These are phyloP conservation scores for Otis tarda DNA, from an alignment of 2,113 vertebrate genomes.

Conservation along the genomic window DNA sequence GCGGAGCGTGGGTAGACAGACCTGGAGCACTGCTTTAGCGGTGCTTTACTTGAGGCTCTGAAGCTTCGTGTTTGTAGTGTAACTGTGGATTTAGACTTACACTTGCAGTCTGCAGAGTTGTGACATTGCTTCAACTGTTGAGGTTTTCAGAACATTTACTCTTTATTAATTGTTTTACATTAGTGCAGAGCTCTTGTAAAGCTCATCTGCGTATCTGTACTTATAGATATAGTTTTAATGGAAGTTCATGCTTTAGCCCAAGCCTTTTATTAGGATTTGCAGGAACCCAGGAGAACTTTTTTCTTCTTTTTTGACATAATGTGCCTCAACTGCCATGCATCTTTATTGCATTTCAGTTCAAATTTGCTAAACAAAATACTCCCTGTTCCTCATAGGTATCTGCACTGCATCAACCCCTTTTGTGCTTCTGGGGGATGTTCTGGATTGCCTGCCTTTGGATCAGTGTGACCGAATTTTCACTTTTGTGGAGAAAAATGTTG, in stretches of 20 bases:
- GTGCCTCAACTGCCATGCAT: neutral
- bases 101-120: neutral
- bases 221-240: neutral
- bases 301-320: neutral
- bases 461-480: constrained; percentile 96
- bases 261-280: neutral
- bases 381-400: constrained; percentile 78
- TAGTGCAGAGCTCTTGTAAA: neutral
- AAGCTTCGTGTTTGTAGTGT: neutral
- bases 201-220: neutral
- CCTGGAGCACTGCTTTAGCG: neutral
- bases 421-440: constrained; percentile 91
- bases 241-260: neutral
- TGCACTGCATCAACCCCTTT: constrained; percentile 96
- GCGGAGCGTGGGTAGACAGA: too few species aligned
- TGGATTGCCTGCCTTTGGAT: constrained; percentile 96
- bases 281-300: neutral
- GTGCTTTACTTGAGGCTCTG: neutral
- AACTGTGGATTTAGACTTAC: neutral
- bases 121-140: neutral
- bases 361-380: neutral
- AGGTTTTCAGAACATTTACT: neutral
- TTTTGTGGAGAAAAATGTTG: constrained; percentile 97
- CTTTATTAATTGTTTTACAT: neutral
- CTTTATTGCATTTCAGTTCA: neutral